Base-by-base conservation (phyloP, 2,888 invertebrate species). In the Iphiclides podalirius region DNA sequence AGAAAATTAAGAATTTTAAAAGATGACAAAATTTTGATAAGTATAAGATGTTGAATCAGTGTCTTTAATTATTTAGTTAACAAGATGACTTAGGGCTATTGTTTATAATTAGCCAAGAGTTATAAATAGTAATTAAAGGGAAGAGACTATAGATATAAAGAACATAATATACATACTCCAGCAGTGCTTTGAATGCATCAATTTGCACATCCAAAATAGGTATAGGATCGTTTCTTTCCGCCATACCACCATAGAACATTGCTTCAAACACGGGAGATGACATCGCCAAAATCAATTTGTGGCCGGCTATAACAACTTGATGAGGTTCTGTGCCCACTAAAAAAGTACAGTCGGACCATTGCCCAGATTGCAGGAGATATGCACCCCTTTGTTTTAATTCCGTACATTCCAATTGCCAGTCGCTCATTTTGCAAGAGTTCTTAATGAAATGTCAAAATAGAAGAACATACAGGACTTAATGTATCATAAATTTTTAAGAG, bases 191-290 rank as follows among this genome's bases (percentile, higher is more conserved):
- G 63, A 96, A 96, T 0, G 96, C 95, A 60, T 96, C 95, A 2
- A 96, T 95, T 71, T 95, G 95, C 1, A 96, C 95, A 73, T 96
- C 96, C 26, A 94, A 90, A 60, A 96, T 95, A 0, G 92, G 91
- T 61, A 96, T 95, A 0, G 95, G 94, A 59, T 92, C 92, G 54
- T 91, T 91, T 41, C 94, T 93, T 65, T 96, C 95, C 0, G 95
- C 93, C 90, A 96, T 92, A 15, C 94, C 94, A 0, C 96, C 96
- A 67, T 90, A 95, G 68, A 96, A 96, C 96, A 96, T 96, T 0
- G 95, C 94, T 67, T 96, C 95, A 67, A 96, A 96, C 0, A 96
- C 96, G 0, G 96, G 96, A 55, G 95, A 95, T 0, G 95, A 93
- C 95, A 95, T 96, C 0, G 96, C 95, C 46, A 96, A 79, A 52